Evolutionary conservation across 2,888 invertebrate species (phyloP).

Genomic region (Amitus sp.): DNA sequence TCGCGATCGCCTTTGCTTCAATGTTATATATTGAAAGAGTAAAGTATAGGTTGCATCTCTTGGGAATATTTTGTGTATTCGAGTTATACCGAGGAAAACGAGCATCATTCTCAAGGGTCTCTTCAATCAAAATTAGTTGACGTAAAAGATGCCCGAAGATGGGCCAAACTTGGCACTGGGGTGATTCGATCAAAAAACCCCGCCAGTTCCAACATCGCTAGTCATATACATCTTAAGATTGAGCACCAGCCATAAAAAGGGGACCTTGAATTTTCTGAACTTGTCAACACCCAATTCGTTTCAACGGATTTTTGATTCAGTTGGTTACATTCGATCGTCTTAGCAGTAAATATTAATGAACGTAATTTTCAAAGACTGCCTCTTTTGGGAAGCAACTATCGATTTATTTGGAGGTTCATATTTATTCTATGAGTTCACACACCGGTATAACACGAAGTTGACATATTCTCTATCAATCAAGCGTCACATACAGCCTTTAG

Average conservation of each 20-base stretch:
- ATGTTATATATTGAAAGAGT: background rate
- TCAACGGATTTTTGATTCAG: too few species aligned
- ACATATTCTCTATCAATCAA: slow-evolving; percentile 64
- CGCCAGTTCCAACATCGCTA: too few species aligned
- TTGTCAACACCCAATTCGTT: too few species aligned
- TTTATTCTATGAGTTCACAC: too few species aligned
- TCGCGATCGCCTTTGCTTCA: background rate
- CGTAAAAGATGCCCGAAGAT: background rate
- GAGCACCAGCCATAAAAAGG: too few species aligned
- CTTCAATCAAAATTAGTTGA: slow-evolving; percentile 1
- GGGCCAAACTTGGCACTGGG: too few species aligned
- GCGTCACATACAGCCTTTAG: slow-evolving; percentile 55
- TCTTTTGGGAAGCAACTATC: slow-evolving; percentile 21
- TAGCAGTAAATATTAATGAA: background rate
- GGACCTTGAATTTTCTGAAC: too few species aligned
- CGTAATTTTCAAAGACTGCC: slow-evolving; percentile 3
- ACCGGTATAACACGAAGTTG: slow-evolving; percentile 61
- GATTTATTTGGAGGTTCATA: too few species aligned
- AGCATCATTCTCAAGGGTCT: background rate
- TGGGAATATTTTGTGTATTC: slow-evolving; percentile 1
- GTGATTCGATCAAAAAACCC: too few species aligned
- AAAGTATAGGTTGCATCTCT: background rate
- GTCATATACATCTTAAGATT: too few species aligned
- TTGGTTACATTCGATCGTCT: background rate
- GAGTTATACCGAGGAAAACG: background rate